A percentile compares a stretch with the other conserved stretches of the same genome.
These are phyloP conservation scores for Aleiodes sp. DNA, from an alignment of 1,140 invertebrate species.

Conservation along the genomic window DNA sequence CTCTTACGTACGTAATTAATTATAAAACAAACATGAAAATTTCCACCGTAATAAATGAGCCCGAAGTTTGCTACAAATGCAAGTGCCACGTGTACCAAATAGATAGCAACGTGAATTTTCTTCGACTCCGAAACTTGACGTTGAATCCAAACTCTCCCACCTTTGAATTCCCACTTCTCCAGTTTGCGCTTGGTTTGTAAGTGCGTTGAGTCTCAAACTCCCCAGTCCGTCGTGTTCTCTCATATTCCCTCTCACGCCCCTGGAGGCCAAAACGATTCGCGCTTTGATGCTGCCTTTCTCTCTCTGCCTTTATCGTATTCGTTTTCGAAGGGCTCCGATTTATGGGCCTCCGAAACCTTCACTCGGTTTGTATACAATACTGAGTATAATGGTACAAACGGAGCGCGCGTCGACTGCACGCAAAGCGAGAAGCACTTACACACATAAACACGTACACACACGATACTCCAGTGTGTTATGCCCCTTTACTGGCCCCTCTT, in stretches of 20 bases:
- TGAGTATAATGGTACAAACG: constrained; percentile 26
- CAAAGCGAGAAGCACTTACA: constrained; percentile 23
- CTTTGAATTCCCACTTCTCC: neutral
- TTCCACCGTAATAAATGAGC: neutral
- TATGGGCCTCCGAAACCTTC: constrained; percentile 16
- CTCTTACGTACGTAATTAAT: no score
- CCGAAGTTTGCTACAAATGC: neutral
- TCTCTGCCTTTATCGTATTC: neutral
- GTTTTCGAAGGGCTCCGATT: constrained; percentile 17
- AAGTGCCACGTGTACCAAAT: neutral
- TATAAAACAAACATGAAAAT: no score
- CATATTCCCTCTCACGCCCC: neutral
- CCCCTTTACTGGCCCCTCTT: neutral
- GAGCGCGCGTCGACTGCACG: constrained; percentile 20
- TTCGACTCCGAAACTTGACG: neutral
- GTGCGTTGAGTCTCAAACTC: neutral
- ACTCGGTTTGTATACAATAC: constrained; percentile 20
- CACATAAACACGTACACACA: constrained; percentile 8
- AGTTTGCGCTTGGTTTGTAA: no score
- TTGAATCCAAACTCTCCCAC: neutral
- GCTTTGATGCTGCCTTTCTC: constrained; percentile 5
- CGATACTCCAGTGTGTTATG: neutral
- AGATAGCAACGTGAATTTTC: neutral
- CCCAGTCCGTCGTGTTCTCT: neutral
- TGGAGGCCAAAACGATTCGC: neutral